Evolutionary conservation across 1,140 invertebrate genomes (phyloP), one percentile per base, ranked within the genome.

Genomic region (Anoplophora glabripennis): DNA sequence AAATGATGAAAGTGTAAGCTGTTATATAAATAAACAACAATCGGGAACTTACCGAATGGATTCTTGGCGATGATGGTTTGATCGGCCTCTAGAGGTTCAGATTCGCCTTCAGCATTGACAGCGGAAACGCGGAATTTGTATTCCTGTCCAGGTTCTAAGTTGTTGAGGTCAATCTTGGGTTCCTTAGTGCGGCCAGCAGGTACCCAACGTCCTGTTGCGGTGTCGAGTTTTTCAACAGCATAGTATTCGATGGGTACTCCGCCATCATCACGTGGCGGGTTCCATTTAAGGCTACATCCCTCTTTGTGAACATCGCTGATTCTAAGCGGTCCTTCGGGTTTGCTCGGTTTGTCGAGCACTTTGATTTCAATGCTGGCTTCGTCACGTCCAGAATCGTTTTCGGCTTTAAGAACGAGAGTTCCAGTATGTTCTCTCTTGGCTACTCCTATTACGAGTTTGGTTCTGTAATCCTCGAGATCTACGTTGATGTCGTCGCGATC

Each of bases 61-160:
- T 99, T 97, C 78, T 98, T 98, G 15, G 96, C 96, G 64, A 97
- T 83, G 57, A 97, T 93, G 12, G 90, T 86, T 61, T 93, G 85
- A 42, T 93, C 88, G 4, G 93, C 92, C 64, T 90, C 87, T 38
- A 99, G 77, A 11, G 94, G 94, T 71, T 96, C 93, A 4, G 94
- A 96, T 74, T 92, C 90, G 15, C 96, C 96, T 78, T 98, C 93
- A 51, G 89, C 86, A 75, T 99, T 99, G 3, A 98, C 94, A 55
- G 96, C 96, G 11, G 88, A 84, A 0, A 99, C 94, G 42, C 96
- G 83, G 85, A 99, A 99, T 79, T 96, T 95, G 77, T 99, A 99
- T 75, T 97, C 93, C 68, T 98, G 92, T 40, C 84, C 94, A 28
- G 93, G 93, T 47, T 90, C 88, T 41, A 94, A 76, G 74, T 92